Evolutionary conservation across 1,140 invertebrate genomes (phyloP), one percentile per base, ranked within the genome.

Genomic region (Bursaphelenchus mucronatus): DNA sequence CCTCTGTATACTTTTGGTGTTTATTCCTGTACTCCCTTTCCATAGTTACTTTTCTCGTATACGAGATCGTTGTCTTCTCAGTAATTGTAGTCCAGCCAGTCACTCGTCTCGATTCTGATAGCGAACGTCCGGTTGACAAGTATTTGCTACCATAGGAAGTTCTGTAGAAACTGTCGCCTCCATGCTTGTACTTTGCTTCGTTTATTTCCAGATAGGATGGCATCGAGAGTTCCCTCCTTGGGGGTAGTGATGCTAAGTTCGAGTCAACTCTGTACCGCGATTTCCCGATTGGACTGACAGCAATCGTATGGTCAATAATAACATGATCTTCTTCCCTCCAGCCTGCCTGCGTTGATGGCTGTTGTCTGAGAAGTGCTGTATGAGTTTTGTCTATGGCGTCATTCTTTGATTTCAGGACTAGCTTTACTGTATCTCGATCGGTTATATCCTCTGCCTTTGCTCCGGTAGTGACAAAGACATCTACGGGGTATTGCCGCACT

Each of bases 51-150:
- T 57, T n/a, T 52, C 68, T 64, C 15, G 67, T 55, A 65, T 70
- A 70, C 39, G 63, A 72, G 51, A 70, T 59, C 17, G 51, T 61
- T n/a, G 69, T 70, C 7, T 52, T 74, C 40, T 70, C 69, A 11
- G 69, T 70, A 17, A 70, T 62, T n/a, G 49, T 73, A 39, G 69
- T 70, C 69, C 69, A 70, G 4, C 64, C 64, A 58, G 40, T 21
- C 19, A 44, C 15, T 3, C 57, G n/a, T 13, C 57, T 17, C 21
- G 61, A 43, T 54, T 64, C 55, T 8, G 19, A 13, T 8, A 39
- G 17, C 8, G 63, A 63, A 63, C 57, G 57, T 45, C 40, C 40
- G 21, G 57, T 59, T 15, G n/a, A 39, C n/a, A 39, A n/a, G 30
- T 55, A 55, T n/a, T n/a, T 15, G 43, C 43, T 10, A 19, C 54